phyloP scores from a whole-genome alignment of 92 coral and sea anemone species.

The Hydrozoanthus gracilis region DNA sequence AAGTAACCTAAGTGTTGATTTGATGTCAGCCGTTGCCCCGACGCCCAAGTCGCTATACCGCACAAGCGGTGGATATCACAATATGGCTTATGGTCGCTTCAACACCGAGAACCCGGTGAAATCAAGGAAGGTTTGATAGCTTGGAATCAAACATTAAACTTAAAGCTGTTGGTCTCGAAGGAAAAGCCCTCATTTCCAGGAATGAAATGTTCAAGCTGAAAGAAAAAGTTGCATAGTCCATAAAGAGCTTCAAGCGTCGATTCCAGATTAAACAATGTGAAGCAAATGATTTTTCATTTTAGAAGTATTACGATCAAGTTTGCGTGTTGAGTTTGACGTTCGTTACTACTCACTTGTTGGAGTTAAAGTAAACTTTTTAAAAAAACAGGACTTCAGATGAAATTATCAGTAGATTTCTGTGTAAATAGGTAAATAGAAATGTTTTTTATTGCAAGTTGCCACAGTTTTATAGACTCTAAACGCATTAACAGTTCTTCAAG shows the following conservation, averaged over 20 bases:
- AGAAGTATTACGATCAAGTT: not conserved
- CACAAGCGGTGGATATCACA: conserved; percentile 90
- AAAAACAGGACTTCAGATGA: too few species aligned
- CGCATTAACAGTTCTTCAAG: not conserved
- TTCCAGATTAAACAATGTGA: not conserved
- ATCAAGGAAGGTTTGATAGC: conserved; percentile 69
- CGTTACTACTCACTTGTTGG: too few species aligned
- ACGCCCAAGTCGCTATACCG: conserved; percentile 99
- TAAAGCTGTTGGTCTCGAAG: not conserved
- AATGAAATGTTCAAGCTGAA: not conserved
- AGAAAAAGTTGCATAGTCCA: not conserved
- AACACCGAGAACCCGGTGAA: conserved; percentile 91
- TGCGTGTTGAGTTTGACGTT: not conserved
- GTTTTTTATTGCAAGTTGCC: not conserved
- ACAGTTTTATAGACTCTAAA: not conserved
- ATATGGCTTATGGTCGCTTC: conserved; percentile 86
- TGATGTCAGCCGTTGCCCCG: conserved; percentile 94
- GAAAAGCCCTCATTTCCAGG: not conserved
- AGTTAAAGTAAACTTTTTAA: too few species aligned
- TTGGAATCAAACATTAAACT: not conserved
- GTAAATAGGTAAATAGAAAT: not conserved
- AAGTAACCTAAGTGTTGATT: conserved; percentile 85
- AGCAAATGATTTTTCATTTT: not conserved
- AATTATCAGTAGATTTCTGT: too few species aligned
- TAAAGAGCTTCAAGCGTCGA: not conserved